Conservation (phyloP, 2,888 invertebrate genomes). For the Tenthredo distinguenda region DNA sequence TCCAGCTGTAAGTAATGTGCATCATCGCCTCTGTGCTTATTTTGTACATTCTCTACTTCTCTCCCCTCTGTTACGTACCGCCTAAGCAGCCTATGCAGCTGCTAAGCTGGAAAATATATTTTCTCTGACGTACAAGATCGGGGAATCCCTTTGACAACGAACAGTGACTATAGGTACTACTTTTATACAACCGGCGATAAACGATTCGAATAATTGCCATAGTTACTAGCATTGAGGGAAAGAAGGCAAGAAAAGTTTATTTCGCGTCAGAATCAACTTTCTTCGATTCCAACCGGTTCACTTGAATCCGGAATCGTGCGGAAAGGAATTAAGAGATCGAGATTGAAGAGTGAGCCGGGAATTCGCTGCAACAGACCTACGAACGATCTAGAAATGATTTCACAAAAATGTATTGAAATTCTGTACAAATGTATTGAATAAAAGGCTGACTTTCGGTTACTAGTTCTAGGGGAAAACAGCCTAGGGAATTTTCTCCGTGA, state of each 20-base stretch:
- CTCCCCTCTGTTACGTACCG: not conserved
- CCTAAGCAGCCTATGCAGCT: not conserved
- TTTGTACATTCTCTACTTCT: slow-evolving; percentile 23
- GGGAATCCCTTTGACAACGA: not conserved
- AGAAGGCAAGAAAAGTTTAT: no score
- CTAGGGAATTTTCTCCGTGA: no score
- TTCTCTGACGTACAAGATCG: not conserved
- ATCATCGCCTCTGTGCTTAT: slow-evolving; percentile 5
- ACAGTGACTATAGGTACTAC: not conserved
- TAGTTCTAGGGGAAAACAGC: no score
- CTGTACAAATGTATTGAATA: no score
- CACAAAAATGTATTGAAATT: no score
- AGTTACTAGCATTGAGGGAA: no score
- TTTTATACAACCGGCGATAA: no score
- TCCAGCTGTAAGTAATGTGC: not conserved
- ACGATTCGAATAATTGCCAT: no score
- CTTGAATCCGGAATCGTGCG: not conserved
- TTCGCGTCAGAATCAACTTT: no score
- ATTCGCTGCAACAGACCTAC: not conserved
- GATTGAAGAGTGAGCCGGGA: not conserved
- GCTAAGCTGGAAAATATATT: not conserved
- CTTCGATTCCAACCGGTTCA: no score
- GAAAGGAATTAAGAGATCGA: not conserved
- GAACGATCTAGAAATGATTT: not conserved
- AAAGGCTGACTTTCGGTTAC: no score